Evolutionary conservation across 2,797 vertebrate species (phyloP), one percentile per base, ranked within the genome.

Genomic region (Odontamblyopus rebecca): DNA sequence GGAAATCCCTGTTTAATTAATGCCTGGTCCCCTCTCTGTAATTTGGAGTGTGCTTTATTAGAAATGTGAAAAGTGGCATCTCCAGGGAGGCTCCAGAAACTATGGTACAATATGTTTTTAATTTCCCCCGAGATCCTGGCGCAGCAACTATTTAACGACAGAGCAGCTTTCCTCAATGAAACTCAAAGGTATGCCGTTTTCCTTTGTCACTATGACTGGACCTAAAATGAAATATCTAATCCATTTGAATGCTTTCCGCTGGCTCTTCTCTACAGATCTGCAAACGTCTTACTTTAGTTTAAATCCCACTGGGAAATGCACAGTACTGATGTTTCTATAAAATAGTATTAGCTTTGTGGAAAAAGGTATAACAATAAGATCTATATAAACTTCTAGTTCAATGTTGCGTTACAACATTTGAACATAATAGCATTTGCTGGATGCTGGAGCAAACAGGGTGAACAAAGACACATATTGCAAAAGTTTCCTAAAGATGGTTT

Each of bases 31-130:
- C 90, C 77, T 82, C 85, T 85, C 85, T 89, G 89, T 92, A 93
- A 93, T 93, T 93, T 88, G 85, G 91, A 88, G 86, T 89, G 87
- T 88, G 77, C 91, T 91, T 94, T 93, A 93, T 93, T 94, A 92
- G 90, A 93, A 93, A 92, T 91, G 85, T 91, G 89, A 89, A 92
- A 94, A 89, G 85, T 90, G 73, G 70, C 74, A 50, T 91, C 93
- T 89, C 91, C 9, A 38, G 92, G 86, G 93, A 90, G 2, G 56
- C 75, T 67, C 67, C 57, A 86, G 90, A 93, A 93, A 93, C 89
- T 89, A 91, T 94, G 88, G 86, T 79, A 93, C 93, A 94, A 93
- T 93, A 93, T 93, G 91, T 90, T 92, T 94, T 93, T 94, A 94
- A 95, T 95, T 95, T 95, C 94, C 94, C 94, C 65, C 32, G 90